phyloP scores from a whole-genome alignment of 2,113 vertebrate genomes.

The Gila orcuttii region DNA sequence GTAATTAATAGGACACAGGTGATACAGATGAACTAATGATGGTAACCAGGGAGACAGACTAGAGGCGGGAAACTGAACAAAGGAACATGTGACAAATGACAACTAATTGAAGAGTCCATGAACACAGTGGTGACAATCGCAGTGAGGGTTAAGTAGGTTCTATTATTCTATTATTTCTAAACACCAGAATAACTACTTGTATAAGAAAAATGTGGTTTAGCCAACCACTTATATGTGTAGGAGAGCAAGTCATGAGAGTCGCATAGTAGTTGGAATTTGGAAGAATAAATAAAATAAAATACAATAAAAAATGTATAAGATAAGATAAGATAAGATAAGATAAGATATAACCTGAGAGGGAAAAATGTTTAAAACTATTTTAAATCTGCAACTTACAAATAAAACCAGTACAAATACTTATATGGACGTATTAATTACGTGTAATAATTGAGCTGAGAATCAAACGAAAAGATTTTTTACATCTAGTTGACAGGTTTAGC shows the following conservation, averaged over 20 bases:
- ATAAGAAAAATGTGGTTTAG: neutral
- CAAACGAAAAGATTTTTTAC: neutral
- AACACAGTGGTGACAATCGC: no score
- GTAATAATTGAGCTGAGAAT: neutral
- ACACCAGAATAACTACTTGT: neutral
- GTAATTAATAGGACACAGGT: no score
- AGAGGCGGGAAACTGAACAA: no score
- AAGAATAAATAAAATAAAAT: neutral
- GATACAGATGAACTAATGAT: no score
- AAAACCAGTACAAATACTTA: neutral
- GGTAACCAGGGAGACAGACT: no score
- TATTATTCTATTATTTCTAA: neutral
- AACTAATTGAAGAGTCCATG: no score
- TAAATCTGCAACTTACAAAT: neutral
- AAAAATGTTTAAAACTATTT: neutral
- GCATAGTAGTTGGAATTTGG: neutral
- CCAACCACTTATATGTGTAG: neutral
- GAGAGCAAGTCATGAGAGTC: neutral
- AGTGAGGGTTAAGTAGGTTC: neutral
- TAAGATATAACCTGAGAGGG: neutral
- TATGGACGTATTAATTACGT: neutral
- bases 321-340: neutral
- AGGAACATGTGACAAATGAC: no score
- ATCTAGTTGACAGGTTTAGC: conserved; percentile 16
- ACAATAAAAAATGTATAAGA: neutral